Conservation (phyloP, 2,113 vertebrate genomes). For the Rhinolophus ferrumequinum region DNA sequence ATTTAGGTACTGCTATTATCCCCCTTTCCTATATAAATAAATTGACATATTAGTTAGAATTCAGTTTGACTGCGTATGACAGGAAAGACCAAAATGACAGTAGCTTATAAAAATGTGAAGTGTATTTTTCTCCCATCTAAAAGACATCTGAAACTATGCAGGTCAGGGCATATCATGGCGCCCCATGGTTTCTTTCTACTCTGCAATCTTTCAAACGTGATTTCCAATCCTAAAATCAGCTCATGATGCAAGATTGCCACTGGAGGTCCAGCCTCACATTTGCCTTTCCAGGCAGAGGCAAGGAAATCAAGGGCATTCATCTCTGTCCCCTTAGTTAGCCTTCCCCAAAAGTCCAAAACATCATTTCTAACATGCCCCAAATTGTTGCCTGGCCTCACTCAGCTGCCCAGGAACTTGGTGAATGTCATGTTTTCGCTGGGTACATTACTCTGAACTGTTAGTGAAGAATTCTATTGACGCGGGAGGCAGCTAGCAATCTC, state of each 20-base stretch:
- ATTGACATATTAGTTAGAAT: not conserved
- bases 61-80: not conserved
- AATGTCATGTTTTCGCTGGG: not conserved
- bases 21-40: not conserved
- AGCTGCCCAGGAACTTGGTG: not conserved
- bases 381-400: not conserved
- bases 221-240: not conserved
- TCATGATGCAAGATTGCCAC: not conserved
- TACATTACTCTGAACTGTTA: not conserved
- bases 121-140: constrained; percentile 12
- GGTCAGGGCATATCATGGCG: not conserved
- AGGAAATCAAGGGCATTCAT: not conserved
- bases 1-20: not conserved
- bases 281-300: not conserved
- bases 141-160: not conserved
- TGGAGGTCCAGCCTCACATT: not conserved
- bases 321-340: not conserved
- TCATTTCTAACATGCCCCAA: not conserved
- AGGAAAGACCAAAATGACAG: not conserved
- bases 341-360: not conserved
- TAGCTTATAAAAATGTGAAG: not conserved
- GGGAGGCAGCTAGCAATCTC: not conserved
- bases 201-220: not conserved
- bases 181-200: not conserved
- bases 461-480: not conserved